Percentiles rank a stretch among this genome's conserved stretches.
These are phyloP conservation scores for Eumeta japonica DNA, from an alignment of 1,140 invertebrate genomes.

Conservation along the genomic window DNA sequence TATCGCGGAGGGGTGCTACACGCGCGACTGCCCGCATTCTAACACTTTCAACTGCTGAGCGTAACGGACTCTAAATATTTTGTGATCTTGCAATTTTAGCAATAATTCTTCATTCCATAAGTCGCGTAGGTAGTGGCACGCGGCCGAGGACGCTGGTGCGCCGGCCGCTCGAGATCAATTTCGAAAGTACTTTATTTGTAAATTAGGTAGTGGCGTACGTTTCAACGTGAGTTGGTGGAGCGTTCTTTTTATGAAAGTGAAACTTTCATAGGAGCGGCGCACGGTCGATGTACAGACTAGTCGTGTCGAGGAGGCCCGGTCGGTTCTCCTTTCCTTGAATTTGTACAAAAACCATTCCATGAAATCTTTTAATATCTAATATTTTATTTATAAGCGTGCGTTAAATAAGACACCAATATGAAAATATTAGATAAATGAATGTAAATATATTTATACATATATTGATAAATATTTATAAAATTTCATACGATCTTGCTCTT, in stretches of 20 bases:
- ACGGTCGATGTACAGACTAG: constrained; percentile 50
- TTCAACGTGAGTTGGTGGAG: constrained; percentile 30
- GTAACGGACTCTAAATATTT: constrained; percentile 34
- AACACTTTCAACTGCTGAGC: constrained; percentile 58
- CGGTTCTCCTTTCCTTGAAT: too few relatives aligned
- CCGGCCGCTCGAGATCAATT: constrained; percentile 20
- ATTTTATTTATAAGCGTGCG: constrained; percentile 49
- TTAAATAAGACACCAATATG: constrained; percentile 55
- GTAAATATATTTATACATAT: constrained; percentile 56
- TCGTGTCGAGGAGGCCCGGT: constrained; percentile 27
- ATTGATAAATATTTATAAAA: constrained; percentile 57
- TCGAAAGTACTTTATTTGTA: constrained; percentile 55
- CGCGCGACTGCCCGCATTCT: constrained; percentile 46
- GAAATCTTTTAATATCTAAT: constrained; percentile 45
- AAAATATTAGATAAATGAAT: constrained; percentile 38
- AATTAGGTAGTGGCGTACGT: constrained; percentile 55
- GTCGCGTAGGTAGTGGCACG: constrained; percentile 27
- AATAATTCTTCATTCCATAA: constrained; percentile 59
- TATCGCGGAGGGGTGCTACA: constrained; percentile 45
- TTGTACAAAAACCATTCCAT: constrained; percentile 58
- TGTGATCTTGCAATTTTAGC: constrained; percentile 57
- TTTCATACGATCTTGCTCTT: constrained; percentile 54
- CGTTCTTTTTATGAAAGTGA: constrained; percentile 48
- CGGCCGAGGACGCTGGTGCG: not conserved
- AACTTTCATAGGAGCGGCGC: constrained; percentile 36